Conservation (phyloP, 2,888 invertebrate species). For the Xanthia togata region DNA sequence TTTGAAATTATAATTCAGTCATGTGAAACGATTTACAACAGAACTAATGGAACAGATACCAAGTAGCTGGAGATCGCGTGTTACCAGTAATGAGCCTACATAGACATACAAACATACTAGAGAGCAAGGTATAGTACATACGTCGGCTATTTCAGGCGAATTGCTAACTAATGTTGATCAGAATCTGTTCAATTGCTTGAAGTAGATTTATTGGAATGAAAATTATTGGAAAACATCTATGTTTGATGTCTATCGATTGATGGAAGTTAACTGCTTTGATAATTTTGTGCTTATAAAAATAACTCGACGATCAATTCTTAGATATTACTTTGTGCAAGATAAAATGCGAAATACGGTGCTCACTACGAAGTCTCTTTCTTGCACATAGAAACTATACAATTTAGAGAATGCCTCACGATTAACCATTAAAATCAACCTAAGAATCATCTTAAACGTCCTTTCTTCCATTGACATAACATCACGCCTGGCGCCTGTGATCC, state of each 20-base stretch:
- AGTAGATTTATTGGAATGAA: constrained; percentile 1
- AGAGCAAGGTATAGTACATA: neutral
- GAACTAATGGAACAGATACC: constrained; percentile 35
- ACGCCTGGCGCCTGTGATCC: no score
- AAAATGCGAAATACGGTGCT: no score
- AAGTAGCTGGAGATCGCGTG: constrained; percentile 50
- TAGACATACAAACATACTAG: neutral
- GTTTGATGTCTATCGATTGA: neutral
- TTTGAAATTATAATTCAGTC: constrained; percentile 21
- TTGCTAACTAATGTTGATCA: neutral
- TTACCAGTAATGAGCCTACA: constrained; percentile 17
- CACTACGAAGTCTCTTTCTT: neutral
- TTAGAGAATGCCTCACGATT: neutral
- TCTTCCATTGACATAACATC: neutral
- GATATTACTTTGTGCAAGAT: neutral
- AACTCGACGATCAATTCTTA: neutral
- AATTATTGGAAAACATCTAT: neutral
- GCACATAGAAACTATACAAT: neutral
- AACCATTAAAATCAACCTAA: neutral
- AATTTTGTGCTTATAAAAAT: neutral
- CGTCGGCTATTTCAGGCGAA: neutral
- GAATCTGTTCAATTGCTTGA: neutral
- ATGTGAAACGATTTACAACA: constrained; percentile 35
- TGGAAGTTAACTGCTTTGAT: neutral
- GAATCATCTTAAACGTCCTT: no score